phyloP scores from a whole-genome alignment of 2,113 vertebrate species.

The Piprites chloris region DNA sequence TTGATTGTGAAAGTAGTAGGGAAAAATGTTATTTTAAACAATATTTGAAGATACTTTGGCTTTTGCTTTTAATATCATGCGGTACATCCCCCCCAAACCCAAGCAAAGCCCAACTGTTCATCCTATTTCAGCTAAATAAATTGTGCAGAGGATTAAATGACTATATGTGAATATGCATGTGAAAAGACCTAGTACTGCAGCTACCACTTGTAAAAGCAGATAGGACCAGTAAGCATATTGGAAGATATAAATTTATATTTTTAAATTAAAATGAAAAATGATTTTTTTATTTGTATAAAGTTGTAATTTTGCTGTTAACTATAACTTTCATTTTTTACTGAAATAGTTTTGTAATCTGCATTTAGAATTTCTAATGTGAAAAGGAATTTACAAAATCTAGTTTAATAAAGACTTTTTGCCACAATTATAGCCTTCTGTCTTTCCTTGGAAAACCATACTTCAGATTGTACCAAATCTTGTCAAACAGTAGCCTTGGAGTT shows the following conservation, averaged over 20 bases:
- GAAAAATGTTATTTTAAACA: not conserved
- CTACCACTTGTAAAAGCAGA: conserved; percentile 14
- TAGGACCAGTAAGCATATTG: conserved; percentile 45
- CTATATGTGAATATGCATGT: not conserved
- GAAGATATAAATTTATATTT: conserved; percentile 40
- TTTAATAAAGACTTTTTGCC: conserved; percentile 75
- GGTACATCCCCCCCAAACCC: not conserved
- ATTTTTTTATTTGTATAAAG: conserved; percentile 72
- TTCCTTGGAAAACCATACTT: conserved; percentile 17
- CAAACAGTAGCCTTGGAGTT: not conserved
- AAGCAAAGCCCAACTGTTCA: not conserved
- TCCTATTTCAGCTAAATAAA: conserved; percentile 27
- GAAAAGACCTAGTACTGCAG: conserved; percentile 52
- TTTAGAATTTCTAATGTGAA: conserved; percentile 73
- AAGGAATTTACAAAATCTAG: conserved; percentile 63
- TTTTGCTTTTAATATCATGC: conserved; percentile 18
- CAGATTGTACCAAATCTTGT: not conserved
- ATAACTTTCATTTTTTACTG: conserved; percentile 72
- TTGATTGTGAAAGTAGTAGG: not conserved
- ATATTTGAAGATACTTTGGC: not conserved
- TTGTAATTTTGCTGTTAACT: conserved; percentile 72
- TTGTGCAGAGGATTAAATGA: conserved; percentile 6
- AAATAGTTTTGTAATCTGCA: conserved; percentile 75
- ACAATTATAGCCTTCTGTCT: conserved; percentile 43
- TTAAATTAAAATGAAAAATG: conserved; percentile 10